Conservation (phyloP, 2,797 vertebrate species). For the Sardinella longiceps region DNA sequence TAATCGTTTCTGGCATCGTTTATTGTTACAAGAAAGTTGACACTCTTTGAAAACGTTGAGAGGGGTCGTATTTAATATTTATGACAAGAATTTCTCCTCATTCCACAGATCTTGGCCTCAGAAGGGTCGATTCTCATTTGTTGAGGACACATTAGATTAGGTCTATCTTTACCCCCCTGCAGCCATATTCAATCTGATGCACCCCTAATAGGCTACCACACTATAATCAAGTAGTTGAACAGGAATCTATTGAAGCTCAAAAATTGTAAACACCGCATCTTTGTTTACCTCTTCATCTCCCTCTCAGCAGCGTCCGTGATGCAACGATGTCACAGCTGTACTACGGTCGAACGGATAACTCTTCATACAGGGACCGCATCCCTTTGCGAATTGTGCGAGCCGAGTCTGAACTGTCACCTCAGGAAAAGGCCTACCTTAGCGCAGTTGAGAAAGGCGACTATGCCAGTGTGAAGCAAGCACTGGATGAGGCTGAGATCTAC, state of each 20-base stretch:
- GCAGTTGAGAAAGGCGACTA: constrained; percentile 96
- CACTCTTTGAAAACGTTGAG: neutral
- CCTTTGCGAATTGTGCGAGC: constrained; percentile 90
- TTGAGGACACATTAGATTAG: neutral
- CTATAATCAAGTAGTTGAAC: neutral
- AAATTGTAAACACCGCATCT: neutral
- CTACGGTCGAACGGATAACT: constrained; percentile 83
- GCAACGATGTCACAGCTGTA: constrained; percentile 92
- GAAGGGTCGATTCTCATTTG: neutral
- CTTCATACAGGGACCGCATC: constrained; percentile 89
- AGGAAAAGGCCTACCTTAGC: constrained; percentile 88
- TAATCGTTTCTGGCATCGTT: neutral
- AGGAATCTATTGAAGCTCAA: neutral
- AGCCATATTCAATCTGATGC: neutral
- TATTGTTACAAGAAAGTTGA: neutral
- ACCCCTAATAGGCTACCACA: neutral
- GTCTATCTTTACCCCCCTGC: neutral
- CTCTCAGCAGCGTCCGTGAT: constrained; percentile 41
- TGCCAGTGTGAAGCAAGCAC: constrained; percentile 87
- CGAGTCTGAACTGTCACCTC: constrained; percentile 88
- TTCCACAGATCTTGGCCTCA: neutral
- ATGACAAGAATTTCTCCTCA: neutral
- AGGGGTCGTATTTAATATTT: neutral
- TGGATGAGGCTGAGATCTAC: constrained; percentile 97
- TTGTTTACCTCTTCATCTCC: neutral